These are phyloP conservation scores for Cantharis nigra DNA, from an alignment of 2,888 invertebrate species.

Conservation along the genomic window DNA sequence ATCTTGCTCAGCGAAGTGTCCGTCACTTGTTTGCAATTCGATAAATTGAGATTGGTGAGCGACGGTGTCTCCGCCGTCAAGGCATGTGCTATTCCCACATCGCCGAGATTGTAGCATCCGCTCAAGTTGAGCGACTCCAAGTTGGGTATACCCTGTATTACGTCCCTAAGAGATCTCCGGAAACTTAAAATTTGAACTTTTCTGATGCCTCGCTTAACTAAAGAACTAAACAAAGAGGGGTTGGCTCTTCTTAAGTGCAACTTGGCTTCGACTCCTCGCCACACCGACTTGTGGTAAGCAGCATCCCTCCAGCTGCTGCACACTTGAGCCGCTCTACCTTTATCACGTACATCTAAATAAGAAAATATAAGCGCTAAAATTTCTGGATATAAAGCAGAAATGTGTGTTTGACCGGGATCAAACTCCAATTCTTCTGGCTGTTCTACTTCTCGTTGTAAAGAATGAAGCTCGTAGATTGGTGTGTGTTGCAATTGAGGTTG, in stretches of 20 bases:
- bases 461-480: slow-evolving; percentile 52
- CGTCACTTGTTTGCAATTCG: slow-evolving; percentile 94
- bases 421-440: slow-evolving; percentile 37
- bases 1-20: slow-evolving; percentile 85
- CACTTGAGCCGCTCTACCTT: slow-evolving; percentile 89
- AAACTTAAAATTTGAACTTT: slow-evolving; percentile 88
- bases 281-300: slow-evolving; percentile 88
- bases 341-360: slow-evolving; percentile 84
- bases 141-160: slow-evolving; percentile 83
- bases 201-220: slow-evolving; percentile 86
- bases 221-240: slow-evolving; percentile 81
- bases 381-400: slow-evolving; percentile 90
- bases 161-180: slow-evolving; percentile 80
- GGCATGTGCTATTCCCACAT: slow-evolving; percentile 81
- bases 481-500: slow-evolving; percentile 62
- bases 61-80: slow-evolving; percentile 77
- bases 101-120: slow-evolving; percentile 93
- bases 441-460: slow-evolving; percentile 32
- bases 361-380: slow-evolving; percentile 90
- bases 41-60: slow-evolving; percentile 81
- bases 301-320: slow-evolving; percentile 90
- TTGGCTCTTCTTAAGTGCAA: slow-evolving; percentile 84
- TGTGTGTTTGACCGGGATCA: slow-evolving; percentile 67
- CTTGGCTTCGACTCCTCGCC: slow-evolving; percentile 92
- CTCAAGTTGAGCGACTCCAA: slow-evolving; percentile 86